Base-by-base conservation (phyloP, 2,113 vertebrate genomes). In the Macroglossus sobrinus region DNA sequence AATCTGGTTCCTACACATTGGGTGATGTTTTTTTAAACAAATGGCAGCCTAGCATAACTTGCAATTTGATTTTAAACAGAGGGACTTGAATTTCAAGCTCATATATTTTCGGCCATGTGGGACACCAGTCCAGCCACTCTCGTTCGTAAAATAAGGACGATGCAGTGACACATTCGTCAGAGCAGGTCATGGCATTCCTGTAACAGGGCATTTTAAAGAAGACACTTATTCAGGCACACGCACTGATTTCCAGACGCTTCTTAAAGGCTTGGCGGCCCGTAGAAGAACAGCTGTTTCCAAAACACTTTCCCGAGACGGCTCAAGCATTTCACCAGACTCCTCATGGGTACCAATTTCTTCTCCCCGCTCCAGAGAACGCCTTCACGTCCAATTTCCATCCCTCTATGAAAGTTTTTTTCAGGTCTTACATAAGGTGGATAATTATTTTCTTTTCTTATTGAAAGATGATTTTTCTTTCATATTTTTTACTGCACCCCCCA, bases 21-120 rank as follows among this genome's bases (percentile, higher is more conserved):
- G 40, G 28, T 63, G 76, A 81, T 38, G 12, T 53, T 26, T 88
- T 72, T 53, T 26, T 88, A 66, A 26, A 21, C 85, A 57, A 72
- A 14, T 35, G 61, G 28, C 33, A 55, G 43, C 38, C 26, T 55
- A 11, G 16, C n/a, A 1, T 16, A n/a, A 30, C 75, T 93, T 91
- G 24, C 71, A 93, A 57, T 55, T 91, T 78, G 35, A 64, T 82
- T 95, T 96, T 82, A 89, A 95, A 93, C 74, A 61, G 75, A 68
- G 11, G 30, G 64, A 69, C 89, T 91, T 93, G 30, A 45, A 59
- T 95, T 96, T 97, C 92, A 86, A 72, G 72, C 89, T 84, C 84
- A 76, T 90, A 3, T 69, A 59, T 84, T 85, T 57, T 71, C 55
- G 91, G 81, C 33, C 71, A 53, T 53, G 6, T 19, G 63, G 93